A percentile compares a stretch with the other conserved stretches of the same genome.
Conservation (phyloP, 1,140 invertebrate genomes). For the Cotesia vestalis region DNA sequence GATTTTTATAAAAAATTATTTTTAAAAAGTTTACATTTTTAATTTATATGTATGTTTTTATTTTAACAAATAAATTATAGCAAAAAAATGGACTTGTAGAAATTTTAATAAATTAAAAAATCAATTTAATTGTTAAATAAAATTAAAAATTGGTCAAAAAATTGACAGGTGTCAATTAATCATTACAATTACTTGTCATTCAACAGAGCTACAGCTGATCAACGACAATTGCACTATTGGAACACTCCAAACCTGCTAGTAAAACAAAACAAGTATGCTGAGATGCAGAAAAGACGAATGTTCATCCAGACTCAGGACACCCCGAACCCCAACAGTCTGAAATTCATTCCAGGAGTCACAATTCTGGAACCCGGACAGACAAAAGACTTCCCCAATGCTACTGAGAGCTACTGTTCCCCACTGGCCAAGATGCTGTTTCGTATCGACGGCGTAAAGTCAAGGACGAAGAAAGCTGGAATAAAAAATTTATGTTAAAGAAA, state of each 20-base stretch:
- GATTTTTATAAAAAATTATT: too few relatives aligned
- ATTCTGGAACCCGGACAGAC: constrained; percentile 90
- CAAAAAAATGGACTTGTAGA: too few relatives aligned
- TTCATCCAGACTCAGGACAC: constrained; percentile 99
- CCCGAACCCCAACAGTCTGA: constrained; percentile 98
- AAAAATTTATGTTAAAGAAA: too few relatives aligned
- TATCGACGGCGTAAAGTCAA: constrained; percentile 69
- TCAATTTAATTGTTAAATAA: too few relatives aligned
- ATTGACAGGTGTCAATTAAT: background rate
- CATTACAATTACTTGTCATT: background rate
- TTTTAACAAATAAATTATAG: too few relatives aligned
- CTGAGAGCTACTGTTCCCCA: constrained; percentile 87
- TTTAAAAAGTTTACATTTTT: too few relatives aligned
- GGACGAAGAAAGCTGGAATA: too few relatives aligned
- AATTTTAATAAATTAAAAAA: too few relatives aligned
- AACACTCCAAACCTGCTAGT: constrained; percentile 32
- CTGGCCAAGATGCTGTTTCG: constrained; percentile 94
- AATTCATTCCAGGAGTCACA: constrained; percentile 93
- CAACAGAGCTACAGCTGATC: constrained; percentile 30
- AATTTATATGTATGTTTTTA: too few relatives aligned
- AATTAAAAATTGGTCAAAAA: too few relatives aligned
- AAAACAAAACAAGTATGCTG: constrained; percentile 33
- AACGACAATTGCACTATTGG: constrained; percentile 40
- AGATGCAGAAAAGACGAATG: constrained; percentile 70
- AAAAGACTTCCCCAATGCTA: constrained; percentile 90